Conservation (phyloP, 2,888 invertebrate species). For the Pseudoips prasinana region DNA sequence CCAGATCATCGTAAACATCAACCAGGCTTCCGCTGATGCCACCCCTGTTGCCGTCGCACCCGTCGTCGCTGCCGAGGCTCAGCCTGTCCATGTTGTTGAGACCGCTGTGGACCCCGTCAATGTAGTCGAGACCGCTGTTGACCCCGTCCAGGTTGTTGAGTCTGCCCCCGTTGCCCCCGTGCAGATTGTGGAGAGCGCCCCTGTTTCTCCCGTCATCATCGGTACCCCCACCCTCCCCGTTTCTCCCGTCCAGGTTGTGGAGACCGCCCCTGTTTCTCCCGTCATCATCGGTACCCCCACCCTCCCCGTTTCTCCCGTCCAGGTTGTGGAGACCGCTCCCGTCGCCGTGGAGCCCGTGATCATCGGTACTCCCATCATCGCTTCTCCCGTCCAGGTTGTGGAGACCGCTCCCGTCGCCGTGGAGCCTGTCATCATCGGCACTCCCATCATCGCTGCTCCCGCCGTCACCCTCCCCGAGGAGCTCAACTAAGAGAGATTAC, state of each 20-base stretch:
- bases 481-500: slow-evolving; percentile 35
- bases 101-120: slow-evolving; percentile 13
- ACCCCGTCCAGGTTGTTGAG: slow-evolving; percentile 11
- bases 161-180: slow-evolving; percentile 10
- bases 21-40: slow-evolving; percentile 22
- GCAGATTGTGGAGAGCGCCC: slow-evolving; percentile 6
- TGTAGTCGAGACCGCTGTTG: slow-evolving; percentile 14
- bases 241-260: slow-evolving; percentile 3
- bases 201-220: slow-evolving; percentile 2
- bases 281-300: slow-evolving; percentile 18
- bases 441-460: slow-evolving; percentile 29
- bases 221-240: too few species aligned
- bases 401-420: slow-evolving; percentile 8
- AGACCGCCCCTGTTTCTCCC: slow-evolving; percentile 4
- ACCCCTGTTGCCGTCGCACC: slow-evolving; percentile 20
- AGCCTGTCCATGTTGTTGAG: slow-evolving; percentile 18
- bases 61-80: slow-evolving; percentile 19
- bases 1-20: slow-evolving; percentile 15
- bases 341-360: slow-evolving; percentile 10
- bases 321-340: slow-evolving; percentile 18
- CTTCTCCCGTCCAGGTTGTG: slow-evolving; percentile 8
- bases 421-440: slow-evolving; percentile 19
- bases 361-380: neutral
- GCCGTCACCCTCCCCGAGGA: slow-evolving; percentile 36
- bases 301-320: slow-evolving; percentile 13